phyloP scores from a whole-genome alignment of 2,888 invertebrate species.

The Odiellus spinosus region DNA sequence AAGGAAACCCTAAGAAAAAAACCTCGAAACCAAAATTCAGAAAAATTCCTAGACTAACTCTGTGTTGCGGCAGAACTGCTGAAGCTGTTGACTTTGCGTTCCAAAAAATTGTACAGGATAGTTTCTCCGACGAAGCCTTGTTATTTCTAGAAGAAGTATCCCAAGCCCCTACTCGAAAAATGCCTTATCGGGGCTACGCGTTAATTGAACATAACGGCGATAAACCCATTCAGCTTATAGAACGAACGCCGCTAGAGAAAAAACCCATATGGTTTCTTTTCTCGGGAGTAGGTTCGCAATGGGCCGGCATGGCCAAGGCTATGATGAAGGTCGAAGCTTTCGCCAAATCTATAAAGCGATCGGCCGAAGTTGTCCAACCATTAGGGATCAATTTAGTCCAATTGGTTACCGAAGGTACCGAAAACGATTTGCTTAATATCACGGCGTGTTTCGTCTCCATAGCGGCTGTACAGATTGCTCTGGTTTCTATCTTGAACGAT shows the following conservation, averaged over 20 bases:
- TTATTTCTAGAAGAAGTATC: constrained; percentile 60
- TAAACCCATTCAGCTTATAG: background rate
- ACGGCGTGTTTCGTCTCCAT: constrained; percentile 74
- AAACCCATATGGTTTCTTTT: constrained; percentile 88
- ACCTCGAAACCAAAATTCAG: constrained; percentile 6
- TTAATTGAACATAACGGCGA: constrained; percentile 43
- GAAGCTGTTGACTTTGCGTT: constrained; percentile 52
- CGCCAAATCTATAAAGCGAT: constrained; percentile 55
- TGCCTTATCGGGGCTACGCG: constrained; percentile 63
- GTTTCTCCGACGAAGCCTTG: constrained; percentile 48
- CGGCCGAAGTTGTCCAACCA: constrained; percentile 56
- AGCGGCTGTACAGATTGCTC: constrained; percentile 86
- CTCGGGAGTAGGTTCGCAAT: constrained; percentile 97
- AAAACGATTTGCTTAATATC: constrained; percentile 64
- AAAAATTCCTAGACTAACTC: constrained; percentile 50
- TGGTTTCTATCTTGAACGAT: constrained; percentile 70
- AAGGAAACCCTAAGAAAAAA: constrained; percentile 42
- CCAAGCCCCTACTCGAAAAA: constrained; percentile 50
- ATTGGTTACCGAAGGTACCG: constrained; percentile 56
- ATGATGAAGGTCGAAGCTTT: constrained; percentile 69
- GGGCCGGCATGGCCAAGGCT: constrained; percentile 84
- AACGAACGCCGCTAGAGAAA: constrained; percentile 33
- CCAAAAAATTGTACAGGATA: constrained; percentile 35
- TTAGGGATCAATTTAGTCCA: constrained; percentile 69
- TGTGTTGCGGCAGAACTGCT: constrained; percentile 71